These are phyloP conservation scores for Bicyclus anynana DNA, from an alignment of 1,140 invertebrate genomes.

Conservation along the genomic window DNA sequence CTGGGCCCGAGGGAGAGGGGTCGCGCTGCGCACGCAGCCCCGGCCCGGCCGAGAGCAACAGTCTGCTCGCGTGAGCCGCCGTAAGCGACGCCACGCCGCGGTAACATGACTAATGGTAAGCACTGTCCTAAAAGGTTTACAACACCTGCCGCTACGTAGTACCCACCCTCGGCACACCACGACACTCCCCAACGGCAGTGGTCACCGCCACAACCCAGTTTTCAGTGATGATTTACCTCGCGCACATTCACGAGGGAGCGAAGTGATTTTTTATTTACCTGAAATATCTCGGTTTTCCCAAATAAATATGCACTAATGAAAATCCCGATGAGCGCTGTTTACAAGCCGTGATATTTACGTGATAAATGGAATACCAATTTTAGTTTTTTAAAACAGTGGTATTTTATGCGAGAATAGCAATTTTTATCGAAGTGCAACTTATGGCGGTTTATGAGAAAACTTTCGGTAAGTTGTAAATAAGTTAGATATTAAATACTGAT, in stretches of 20 bases:
- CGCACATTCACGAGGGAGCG: background rate
- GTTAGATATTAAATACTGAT: background rate
- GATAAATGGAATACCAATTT: background rate
- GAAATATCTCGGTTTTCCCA: background rate
- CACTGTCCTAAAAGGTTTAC: slow-evolving; percentile 37
- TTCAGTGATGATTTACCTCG: slow-evolving; percentile 48
- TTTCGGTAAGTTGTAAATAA: background rate
- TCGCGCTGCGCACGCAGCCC: slow-evolving; percentile 76
- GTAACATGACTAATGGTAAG: slow-evolving; percentile 66
- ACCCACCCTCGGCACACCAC: background rate
- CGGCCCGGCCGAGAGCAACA: slow-evolving; percentile 77
- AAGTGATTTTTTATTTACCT: slow-evolving; percentile 18
- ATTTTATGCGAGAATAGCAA: background rate
- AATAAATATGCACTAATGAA: background rate
- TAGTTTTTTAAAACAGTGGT: background rate
- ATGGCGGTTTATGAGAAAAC: background rate
- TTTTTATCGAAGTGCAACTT: background rate
- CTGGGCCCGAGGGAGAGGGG: slow-evolving; percentile 24
- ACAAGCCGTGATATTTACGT: background rate
- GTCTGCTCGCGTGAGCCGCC: slow-evolving; percentile 65
- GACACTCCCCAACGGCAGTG: background rate
- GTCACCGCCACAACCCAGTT: slow-evolving; percentile 29
- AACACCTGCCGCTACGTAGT: slow-evolving; percentile 26
- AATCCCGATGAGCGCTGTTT: background rate
- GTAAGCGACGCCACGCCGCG: slow-evolving; percentile 45